Evolutionary conservation across 2,888 invertebrate genomes (phyloP), one percentile per base, ranked within the genome.

Genomic region (Zygaena filipendulae): DNA sequence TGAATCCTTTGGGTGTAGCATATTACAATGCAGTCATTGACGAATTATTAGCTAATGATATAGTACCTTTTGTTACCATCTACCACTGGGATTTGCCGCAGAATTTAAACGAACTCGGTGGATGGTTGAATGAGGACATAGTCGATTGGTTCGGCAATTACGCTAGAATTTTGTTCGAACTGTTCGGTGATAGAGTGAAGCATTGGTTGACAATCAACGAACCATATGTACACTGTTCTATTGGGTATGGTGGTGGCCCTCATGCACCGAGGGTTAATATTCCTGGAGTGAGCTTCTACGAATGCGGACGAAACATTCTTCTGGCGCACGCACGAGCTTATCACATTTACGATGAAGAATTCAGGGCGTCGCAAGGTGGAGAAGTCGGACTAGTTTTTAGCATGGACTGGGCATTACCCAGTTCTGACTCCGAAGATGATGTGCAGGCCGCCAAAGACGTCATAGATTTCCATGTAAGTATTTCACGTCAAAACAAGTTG

Each of bases 21-120:
- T 86, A 86, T 54, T 88, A 88, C 52, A 83, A 84, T 38, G 59
- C 71, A 32, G 45, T 88, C 1, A 84, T 88, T 23, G 57, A 85
- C 41, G 82, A 79, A 42, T 60, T 88, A 11, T 33, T 84, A 3
- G 71, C 61, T 3, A 82, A 81, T 37, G 80, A 71, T 11, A 85
- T 88, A 32, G 54, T 69, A 30, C 87, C 87, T 0, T 60, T 82
- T 49, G 64, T 83, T 0, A 79, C 81, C 0, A 51, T 82, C 38
- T 74, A 64, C 36, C 81, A 82, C 32, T 77, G 74, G 66, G 82
- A 82, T 45, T 39, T 80, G 25, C 81, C 80, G 0, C 59, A 68
- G 25, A 53, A 57, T 21, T 40, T 84, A 2, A 80, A 74, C 35
- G 68, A 75, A 4, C 43, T 70, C 21, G 83, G 82, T 3, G 84